Percentiles rank a stretch among this genome's conserved stretches.
phyloP scores from a whole-genome alignment of 2,888 invertebrate species.

The Drosophila tripunctata region DNA sequence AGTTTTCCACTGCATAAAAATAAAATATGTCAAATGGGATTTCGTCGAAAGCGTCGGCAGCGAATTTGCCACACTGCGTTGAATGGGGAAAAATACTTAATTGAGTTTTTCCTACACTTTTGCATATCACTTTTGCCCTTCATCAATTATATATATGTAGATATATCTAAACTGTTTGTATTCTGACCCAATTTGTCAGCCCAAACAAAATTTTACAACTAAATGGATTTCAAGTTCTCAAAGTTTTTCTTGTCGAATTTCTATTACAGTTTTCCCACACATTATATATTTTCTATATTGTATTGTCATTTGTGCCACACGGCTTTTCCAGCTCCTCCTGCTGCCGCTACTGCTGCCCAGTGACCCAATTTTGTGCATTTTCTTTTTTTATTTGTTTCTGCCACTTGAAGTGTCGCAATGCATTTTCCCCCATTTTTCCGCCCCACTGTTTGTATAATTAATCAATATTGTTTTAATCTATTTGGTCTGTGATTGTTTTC shows the following conservation, averaged over 20 bases:
- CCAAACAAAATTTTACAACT: constrained; percentile 10
- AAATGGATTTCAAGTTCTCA: constrained; percentile 20
- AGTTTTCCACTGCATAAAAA: constrained; percentile 54
- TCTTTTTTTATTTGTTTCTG: constrained; percentile 36
- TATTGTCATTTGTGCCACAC: constrained; percentile 39
- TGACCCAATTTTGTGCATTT: constrained; percentile 44
- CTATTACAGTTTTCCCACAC: constrained; percentile 20
- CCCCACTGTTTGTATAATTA: constrained; percentile 44
- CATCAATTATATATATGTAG: neutral
- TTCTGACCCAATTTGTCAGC: constrained; percentile 26
- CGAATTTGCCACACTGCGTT: constrained; percentile 16
- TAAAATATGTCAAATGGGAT: constrained; percentile 68
- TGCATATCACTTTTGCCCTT: neutral
- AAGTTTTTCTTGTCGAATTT: constrained; percentile 17
- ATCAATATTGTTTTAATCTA: constrained; percentile 62
- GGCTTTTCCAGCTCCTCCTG: too few species aligned
- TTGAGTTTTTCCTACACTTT: constrained; percentile 10
- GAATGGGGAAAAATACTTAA: constrained; percentile 4
- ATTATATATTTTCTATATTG: too few species aligned
- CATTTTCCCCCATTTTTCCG: constrained; percentile 34
- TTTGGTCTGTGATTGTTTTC: constrained; percentile 41
- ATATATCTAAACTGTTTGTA: constrained; percentile 4
- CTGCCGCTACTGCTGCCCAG: constrained; percentile 10
- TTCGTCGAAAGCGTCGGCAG: constrained; percentile 29
- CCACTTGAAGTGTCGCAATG: constrained; percentile 59